These are phyloP conservation scores for Varanus komodoensis DNA, from an alignment of 2,113 vertebrate genomes.

Conservation along the genomic window DNA sequence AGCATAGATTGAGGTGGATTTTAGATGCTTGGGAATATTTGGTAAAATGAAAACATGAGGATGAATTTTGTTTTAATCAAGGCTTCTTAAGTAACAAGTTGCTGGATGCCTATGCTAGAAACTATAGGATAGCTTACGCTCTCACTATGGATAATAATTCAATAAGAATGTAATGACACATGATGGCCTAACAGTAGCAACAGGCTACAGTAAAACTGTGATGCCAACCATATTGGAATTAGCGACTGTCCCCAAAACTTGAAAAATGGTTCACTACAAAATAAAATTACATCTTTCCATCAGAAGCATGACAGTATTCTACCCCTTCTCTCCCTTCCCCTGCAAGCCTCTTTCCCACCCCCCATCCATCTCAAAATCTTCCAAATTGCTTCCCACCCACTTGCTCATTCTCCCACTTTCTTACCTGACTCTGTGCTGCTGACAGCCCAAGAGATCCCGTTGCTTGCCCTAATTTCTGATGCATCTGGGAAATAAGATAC, in stretches of 20 bases:
- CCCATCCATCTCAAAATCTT: background rate
- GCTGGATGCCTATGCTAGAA: background rate
- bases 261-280: background rate
- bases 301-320: background rate
- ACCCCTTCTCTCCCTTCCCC: background rate
- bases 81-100: background rate
- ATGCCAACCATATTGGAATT: background rate
- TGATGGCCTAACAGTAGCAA: background rate
- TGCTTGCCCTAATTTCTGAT: background rate
- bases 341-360: background rate
- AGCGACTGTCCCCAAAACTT: background rate
- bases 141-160: background rate
- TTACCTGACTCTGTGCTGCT: background rate
- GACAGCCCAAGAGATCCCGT: background rate
- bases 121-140: background rate
- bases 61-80: background rate
- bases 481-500: background rate
- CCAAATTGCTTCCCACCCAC: background rate
- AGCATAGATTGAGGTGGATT: background rate
- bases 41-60: too few species aligned
- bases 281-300: background rate
- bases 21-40: background rate
- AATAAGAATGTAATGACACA: background rate
- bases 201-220: background rate
- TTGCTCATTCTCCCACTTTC: background rate